Evolutionary conservation across 2,113 vertebrate species (phyloP), one percentile per base, ranked within the genome.

Genomic region (Cryptotis parvus): DNA sequence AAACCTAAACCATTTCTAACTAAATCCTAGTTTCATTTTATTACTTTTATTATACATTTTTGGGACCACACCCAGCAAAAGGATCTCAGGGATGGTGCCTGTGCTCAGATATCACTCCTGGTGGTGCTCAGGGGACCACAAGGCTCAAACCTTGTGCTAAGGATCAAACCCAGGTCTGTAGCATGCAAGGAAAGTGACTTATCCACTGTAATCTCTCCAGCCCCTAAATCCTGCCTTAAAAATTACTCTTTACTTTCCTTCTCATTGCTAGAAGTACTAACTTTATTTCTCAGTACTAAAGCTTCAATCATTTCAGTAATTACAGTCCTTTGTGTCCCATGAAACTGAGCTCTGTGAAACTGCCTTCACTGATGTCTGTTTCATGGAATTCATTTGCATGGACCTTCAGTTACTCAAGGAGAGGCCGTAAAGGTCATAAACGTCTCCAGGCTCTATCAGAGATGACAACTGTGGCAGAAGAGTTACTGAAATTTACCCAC

Each of bases 231-330:
- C 52, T 55, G 52, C 22, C 20, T 55, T 55, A 15, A 55, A 55
- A 55, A 55, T 18, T 4, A 55, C 20, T 55, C 52, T 20, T 55
- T 55, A 55, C 18, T 65, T 65, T 33, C 33, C 75, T 33, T 87
- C 27, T 33, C n/a, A 39, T 7, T 37, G 35, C 65, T 26, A 88
- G n/a, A 79, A 89, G 33, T 24, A 74, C 29, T 9, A 80, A 72
- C 29, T 83, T 70, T 66, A 74, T 70, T 70, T 86, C 20, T 92
- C 37, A 58, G n/a, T 16, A 11, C 29, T 31, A 93, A 49, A 70
- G 52, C 49, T 52, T 69, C 29, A 90, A 8, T 41, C n/a, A 78
- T 43, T 75, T 49, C 45, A 90, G 86, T 27, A 72, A 8, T 15
- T 49, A 49, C 26, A 33, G 26, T 11, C 18, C 58, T 68, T 4